Evolutionary conservation across 2,113 vertebrate species (phyloP), one percentile per base, ranked within the genome.

Genomic region (Rattus rattus): DNA sequence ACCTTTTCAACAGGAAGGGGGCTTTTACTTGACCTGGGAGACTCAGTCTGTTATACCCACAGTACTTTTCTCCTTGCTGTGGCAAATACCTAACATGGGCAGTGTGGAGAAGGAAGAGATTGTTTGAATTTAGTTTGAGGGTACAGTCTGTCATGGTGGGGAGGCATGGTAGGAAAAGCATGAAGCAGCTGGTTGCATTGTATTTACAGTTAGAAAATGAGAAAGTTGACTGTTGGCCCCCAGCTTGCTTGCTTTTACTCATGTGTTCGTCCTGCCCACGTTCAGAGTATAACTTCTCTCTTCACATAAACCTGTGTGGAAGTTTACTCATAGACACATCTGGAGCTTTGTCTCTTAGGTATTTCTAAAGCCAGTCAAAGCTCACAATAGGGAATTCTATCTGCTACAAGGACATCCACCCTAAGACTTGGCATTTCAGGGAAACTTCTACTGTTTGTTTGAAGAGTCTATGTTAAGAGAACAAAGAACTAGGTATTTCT

Each of bases 401-500:
- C 14, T 65, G 14, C 12, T 63, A 30, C 67, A 91, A 33, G 39
- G 43, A 77, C 49, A 61, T 43, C 56, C 69, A 7, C 47, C 52
- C 20, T 11, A 94, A 79, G 80, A 77, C 6, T 43, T 59, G 33
- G 67, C 0, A 7, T 90, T 92, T 90, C 75, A 63, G 63, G 49
- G 43, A 61, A 72, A 63, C 10, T 73, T 67, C 49, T 47, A 17
- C 80, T 91, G 36, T 56, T 94, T 94, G 49, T 65, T 85, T 85
- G 54, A 96, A 72, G 28, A 49, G 79, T 84, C 54, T 72, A 24
- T 10, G 24, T 73, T 92, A 76, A 91, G 56, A 73, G 84, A 94
- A 95, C 87, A 87, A 75, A 6, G 70, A 95, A 79, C 39, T 7
- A 96, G 89, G 91, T 73, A 65, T 91, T 95, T 96, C 84, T 96